A percentile compares a stretch with the other conserved stretches of the same genome.
phyloP scores from a whole-genome alignment of 2,888 invertebrate genomes.

The Oligia strigilis region DNA sequence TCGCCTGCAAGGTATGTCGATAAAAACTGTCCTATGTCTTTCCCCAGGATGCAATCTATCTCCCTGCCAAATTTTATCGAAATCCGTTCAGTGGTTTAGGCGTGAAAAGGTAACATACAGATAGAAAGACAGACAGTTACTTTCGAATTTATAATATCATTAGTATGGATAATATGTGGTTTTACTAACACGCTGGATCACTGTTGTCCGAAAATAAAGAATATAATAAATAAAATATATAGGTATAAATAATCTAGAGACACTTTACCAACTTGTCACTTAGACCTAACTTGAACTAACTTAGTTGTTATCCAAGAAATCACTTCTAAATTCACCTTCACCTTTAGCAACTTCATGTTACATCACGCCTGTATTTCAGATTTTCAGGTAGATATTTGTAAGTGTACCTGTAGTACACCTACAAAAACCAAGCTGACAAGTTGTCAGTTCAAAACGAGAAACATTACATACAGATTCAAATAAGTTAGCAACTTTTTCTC shows the following conservation, averaged over 20 bases:
- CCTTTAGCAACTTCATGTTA: neutral
- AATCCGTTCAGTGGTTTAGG: too few species aligned
- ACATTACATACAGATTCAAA: slow-evolving; percentile 52
- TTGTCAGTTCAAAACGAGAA: slow-evolving; percentile 26
- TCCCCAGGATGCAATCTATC: too few species aligned
- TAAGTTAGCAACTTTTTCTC: slow-evolving; percentile 65
- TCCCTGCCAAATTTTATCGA: too few species aligned
- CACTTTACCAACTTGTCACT: neutral
- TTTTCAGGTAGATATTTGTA: neutral
- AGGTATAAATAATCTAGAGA: neutral
- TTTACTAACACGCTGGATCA: too few species aligned
- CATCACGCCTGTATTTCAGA: neutral
- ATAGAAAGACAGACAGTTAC: too few species aligned
- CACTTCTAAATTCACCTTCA: neutral
- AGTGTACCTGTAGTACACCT: neutral
- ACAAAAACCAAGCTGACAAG: neutral
- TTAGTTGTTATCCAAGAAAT: neutral
- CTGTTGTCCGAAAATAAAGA: too few species aligned
- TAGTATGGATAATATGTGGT: too few species aligned
- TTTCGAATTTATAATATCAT: too few species aligned
- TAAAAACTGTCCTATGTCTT: too few species aligned
- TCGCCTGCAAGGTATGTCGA: too few species aligned
- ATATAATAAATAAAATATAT: too few species aligned
- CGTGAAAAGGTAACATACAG: too few species aligned
- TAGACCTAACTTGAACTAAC: neutral